These are phyloP conservation scores for Lepidocolaptes lacrymiger DNA, from an alignment of 2,797 vertebrate genomes.

Conservation along the genomic window DNA sequence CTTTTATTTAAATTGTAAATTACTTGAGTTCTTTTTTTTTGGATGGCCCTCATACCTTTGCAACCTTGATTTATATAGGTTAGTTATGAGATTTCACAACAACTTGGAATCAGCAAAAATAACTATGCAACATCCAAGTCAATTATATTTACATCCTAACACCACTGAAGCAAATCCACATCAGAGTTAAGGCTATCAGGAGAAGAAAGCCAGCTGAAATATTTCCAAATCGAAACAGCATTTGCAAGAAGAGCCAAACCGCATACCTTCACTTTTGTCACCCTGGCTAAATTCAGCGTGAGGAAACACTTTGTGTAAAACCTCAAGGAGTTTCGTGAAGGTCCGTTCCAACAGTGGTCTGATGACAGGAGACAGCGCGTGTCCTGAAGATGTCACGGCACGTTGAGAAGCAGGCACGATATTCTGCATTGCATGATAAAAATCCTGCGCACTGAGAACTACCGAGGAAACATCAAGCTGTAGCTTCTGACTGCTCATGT, in stretches of 20 bases:
- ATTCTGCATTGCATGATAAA: conserved; percentile 91
- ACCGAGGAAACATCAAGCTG: conserved; percentile 94
- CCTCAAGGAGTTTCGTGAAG: conserved; percentile 84
- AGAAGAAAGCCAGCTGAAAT: not conserved
- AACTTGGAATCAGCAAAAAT: not conserved
- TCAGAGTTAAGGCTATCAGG: not conserved
- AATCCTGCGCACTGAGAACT: conserved; percentile 91
- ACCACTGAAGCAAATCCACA: not conserved
- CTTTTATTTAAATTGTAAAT: not conserved
- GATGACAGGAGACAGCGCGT: conserved; percentile 88
- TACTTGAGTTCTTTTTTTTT: not conserved
- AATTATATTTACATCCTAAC: not conserved
- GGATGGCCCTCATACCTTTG: not conserved
- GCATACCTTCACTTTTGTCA: conserved; percentile 88
- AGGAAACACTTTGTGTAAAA: conserved; percentile 94
- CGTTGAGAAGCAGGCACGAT: conserved; percentile 97
- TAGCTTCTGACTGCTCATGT: conserved; percentile 93
- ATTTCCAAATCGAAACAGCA: not conserved
- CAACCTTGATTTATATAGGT: not conserved
- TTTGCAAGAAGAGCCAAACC: not conserved
- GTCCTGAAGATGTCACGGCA: conserved; percentile 89
- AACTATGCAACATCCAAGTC: not conserved
- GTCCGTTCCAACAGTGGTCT: conserved; percentile 89
- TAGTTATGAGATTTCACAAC: not conserved
- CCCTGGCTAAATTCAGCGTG: conserved; percentile 89